Base-by-base conservation (phyloP, 2,888 invertebrate species). In the Drepanosiphum platanoidis region DNA sequence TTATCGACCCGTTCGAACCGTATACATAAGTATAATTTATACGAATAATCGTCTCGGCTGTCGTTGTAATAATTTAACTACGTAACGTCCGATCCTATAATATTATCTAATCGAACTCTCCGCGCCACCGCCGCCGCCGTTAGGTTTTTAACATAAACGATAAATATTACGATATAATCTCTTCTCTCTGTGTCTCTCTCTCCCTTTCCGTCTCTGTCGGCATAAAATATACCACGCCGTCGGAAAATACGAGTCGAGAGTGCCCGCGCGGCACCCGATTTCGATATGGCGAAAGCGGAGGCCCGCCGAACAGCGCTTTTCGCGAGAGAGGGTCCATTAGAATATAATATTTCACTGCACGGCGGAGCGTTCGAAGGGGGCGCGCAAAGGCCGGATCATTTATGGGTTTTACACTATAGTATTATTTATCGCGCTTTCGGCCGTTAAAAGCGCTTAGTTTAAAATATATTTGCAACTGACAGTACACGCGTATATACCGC, bases 371-470 rank as follows among this genome's bases (percentile, higher is more conserved):
- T 80, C 52, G 70, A 70, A 52, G 52, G 79, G n/a, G 80, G 70
- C 52, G 79, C 27, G 70, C 27, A 70, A 52, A 70, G n/a, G 36
- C 79, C 34, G 36, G 52, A 79, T 79, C 79, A 79, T 79, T 68
- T 79, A 70, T 80, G 80, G 80, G 80, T 70, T 52, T 64, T 70
- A 42, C 68, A 52, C 80, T 36, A n/a, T n/a, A 27, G 70, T 66
- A 80, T 80, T 80, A 80, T 80, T 80, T 80, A 80, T 80, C 18
- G 52, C 70, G 36, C 27, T 70, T 80, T 80, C 46, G 18, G 36
- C 80, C 70, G 42, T 80, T 68, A 46, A 80, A 80, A 68, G 66
- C 79, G 66, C 46, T 46, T 5, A 30, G 79, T 34, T 68, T 79
- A 68, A 79, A 68, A 79, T 34, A 46, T 64, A 64, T 70, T 66